Evolutionary conservation across 2,113 vertebrate genomes (phyloP).

Genomic region (Casuarius casuarius): DNA sequence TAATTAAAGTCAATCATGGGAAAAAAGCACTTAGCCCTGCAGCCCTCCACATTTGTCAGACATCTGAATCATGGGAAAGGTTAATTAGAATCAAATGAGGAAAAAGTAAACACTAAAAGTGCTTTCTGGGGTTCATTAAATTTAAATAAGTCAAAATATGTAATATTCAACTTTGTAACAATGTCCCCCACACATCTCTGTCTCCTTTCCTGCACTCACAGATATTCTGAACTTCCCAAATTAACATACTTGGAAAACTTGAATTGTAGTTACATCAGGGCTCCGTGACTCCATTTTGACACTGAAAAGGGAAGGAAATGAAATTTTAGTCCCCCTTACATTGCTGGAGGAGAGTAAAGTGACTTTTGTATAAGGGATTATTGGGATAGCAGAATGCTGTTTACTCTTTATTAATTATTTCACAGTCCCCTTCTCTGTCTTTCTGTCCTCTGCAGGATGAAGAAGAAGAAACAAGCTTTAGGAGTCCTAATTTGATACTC

Average conservation of each 20-base stretch:
- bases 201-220: background rate
- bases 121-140: slow-evolving; percentile 58
- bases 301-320: background rate
- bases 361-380: background rate
- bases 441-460: background rate
- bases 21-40: slow-evolving; percentile 64
- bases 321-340: background rate
- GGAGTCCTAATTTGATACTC: background rate
- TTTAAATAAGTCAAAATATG: slow-evolving; percentile 68
- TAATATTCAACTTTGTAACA: slow-evolving; percentile 22
- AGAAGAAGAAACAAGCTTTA: background rate
- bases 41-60: slow-evolving; percentile 68
- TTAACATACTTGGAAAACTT: background rate
- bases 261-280: background rate
- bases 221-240: background rate
- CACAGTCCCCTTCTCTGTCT: background rate
- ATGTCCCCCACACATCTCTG: background rate
- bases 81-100: slow-evolving; percentile 72
- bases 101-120: slow-evolving; percentile 71
- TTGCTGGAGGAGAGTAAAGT: background rate
- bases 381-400: background rate
- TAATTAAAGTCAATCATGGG: slow-evolving; percentile 76
- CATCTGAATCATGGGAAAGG: slow-evolving; percentile 71
- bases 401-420: background rate
- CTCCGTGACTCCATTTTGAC: background rate